Conservation (phyloP, 2,888 invertebrate species). For the Hymenopus coronatus region DNA sequence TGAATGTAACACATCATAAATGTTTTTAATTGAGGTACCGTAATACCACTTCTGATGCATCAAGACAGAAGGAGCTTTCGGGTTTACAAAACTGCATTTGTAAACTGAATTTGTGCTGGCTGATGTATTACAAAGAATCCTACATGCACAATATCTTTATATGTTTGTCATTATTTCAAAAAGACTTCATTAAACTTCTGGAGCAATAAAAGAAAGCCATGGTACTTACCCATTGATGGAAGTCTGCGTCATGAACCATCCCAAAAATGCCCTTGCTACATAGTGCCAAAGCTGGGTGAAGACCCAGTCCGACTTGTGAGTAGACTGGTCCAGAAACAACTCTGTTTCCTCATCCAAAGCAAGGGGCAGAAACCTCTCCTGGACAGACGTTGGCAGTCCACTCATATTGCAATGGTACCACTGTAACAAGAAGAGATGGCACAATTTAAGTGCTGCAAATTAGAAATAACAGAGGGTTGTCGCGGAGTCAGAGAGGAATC, state of each 20-base stretch:
- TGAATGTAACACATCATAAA: no score
- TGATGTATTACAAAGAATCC: no score
- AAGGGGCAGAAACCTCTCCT: constrained; percentile 62
- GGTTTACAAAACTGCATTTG: no score
- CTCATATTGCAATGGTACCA: constrained; percentile 69
- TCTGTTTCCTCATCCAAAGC: constrained; percentile 71
- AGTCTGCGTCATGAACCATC: constrained; percentile 90
- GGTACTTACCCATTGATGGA: constrained; percentile 87
- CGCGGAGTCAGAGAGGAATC: no score
- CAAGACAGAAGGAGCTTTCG: no score
- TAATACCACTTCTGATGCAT: no score
- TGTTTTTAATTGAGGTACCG: no score
- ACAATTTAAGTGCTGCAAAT: no score
- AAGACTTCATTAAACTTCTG: background rate
- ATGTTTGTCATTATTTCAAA: background rate
- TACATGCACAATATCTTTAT: no score
- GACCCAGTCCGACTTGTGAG: constrained; percentile 79
- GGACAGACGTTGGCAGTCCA: constrained; percentile 53
- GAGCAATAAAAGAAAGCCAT: background rate
- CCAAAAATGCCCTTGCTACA: constrained; percentile 77
- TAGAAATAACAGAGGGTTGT: no score
- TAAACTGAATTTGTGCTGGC: no score
- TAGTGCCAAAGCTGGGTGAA: constrained; percentile 90
- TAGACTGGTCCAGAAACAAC: constrained; percentile 68
- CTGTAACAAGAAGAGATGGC: constrained; percentile 48